phyloP scores from a whole-genome alignment of 2,797 vertebrate genomes.

The Cetoscarus ocellatus region DNA sequence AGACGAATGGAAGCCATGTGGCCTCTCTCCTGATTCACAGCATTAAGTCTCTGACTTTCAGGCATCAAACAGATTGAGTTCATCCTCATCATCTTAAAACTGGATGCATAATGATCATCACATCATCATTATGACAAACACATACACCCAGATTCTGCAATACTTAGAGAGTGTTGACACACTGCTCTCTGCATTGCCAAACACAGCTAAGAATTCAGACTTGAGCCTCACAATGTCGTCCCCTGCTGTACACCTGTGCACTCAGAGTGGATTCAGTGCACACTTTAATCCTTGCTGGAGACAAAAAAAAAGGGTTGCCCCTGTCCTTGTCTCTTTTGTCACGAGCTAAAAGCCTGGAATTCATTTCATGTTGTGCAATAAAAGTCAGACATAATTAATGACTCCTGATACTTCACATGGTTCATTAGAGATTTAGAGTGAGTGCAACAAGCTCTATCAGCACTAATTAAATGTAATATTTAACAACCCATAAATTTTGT shows the following conservation, averaged over 20 bases:
- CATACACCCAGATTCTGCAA: not conserved
- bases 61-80: slow-evolving; percentile 51
- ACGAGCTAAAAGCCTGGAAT: slow-evolving; percentile 21
- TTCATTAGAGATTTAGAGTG: slow-evolving; percentile 44
- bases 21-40: slow-evolving; percentile 19
- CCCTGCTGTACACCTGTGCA: slow-evolving; percentile 36
- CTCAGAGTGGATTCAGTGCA: slow-evolving; percentile 56
- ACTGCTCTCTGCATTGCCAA: slow-evolving; percentile 35
- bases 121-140: slow-evolving; percentile 28
- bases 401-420: slow-evolving; percentile 35
- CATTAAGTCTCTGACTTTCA: slow-evolving; percentile 26
- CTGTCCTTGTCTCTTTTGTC: slow-evolving; percentile 32
- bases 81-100: slow-evolving; percentile 6
- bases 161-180: slow-evolving; percentile 38
- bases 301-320: slow-evolving; percentile 28
- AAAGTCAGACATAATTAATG: slow-evolving; percentile 61
- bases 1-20: slow-evolving; percentile 15
- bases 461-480: slow-evolving; percentile 18
- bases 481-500: slow-evolving; percentile 9
- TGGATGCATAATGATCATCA: slow-evolving; percentile 25
- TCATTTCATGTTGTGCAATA: slow-evolving; percentile 49
- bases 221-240: slow-evolving; percentile 26
- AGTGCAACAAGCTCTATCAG: slow-evolving; percentile 20
- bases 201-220: slow-evolving; percentile 57
- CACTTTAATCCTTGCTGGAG: slow-evolving; percentile 46